phyloP scores from a whole-genome alignment of 2,797 vertebrate species.

The Pristis pectinata region DNA sequence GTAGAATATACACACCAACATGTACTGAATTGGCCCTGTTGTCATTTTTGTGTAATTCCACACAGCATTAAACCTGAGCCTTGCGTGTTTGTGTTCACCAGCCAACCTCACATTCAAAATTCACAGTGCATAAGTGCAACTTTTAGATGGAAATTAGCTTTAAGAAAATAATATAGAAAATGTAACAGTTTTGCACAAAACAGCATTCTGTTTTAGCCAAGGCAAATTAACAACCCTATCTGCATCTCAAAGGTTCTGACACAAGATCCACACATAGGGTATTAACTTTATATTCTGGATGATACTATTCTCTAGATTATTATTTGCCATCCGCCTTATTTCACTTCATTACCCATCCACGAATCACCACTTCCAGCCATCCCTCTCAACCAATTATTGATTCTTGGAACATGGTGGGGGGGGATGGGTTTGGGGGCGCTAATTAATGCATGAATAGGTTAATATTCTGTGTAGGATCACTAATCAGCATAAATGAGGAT shows the following conservation, averaged over 20 bases:
- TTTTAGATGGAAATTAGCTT: neutral
- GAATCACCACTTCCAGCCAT: too few relatives aligned
- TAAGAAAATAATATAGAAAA: neutral
- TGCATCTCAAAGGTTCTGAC: too few relatives aligned
- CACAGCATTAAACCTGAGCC: neutral
- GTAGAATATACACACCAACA: neutral
- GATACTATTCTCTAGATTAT: neutral
- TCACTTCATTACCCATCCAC: too few relatives aligned
- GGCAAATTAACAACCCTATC: too few relatives aligned
- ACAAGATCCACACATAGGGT: too few relatives aligned
- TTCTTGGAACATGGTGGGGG: too few relatives aligned
- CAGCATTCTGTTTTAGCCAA: neutral
- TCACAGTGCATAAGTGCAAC: neutral
- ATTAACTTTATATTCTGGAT: neutral
- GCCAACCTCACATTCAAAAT: neutral
- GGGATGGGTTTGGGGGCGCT: too few relatives aligned
- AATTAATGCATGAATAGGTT: too few relatives aligned
- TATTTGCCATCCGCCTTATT: neutral
- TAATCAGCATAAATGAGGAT: too few relatives aligned
- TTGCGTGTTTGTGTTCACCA: neutral
- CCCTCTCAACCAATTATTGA: too few relatives aligned
- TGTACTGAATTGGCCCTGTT: neutral
- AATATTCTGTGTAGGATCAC: too few relatives aligned
- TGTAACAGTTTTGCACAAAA: neutral
- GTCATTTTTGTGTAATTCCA: neutral